These are phyloP conservation scores for Caradrina kadenii DNA, from an alignment of 2,888 invertebrate species.

Conservation along the genomic window DNA sequence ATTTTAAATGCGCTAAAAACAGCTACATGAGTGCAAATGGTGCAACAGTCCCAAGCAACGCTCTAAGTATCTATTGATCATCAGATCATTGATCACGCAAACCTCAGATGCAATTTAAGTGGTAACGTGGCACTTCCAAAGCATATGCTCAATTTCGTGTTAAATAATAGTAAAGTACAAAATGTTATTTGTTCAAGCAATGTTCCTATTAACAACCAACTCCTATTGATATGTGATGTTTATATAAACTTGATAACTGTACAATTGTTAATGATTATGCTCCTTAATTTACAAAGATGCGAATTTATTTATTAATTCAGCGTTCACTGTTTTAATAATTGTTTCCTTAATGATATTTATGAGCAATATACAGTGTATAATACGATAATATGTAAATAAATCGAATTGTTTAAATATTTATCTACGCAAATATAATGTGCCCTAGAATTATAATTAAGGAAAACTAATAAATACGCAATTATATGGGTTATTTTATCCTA, in stretches of 20 bases:
- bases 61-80: slow-evolving; percentile 37
- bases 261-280: slow-evolving; percentile 17
- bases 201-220: slow-evolving; percentile 19
- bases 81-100: slow-evolving; percentile 28
- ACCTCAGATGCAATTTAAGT: slow-evolving; percentile 39
- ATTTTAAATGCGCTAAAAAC: slow-evolving; percentile 27
- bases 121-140: slow-evolving; percentile 16
- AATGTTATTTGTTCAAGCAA: slow-evolving; percentile 36
- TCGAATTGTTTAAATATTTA: background rate
- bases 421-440: slow-evolving; percentile 3
- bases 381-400: background rate
- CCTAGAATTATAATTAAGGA: slow-evolving; percentile 27
- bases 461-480: slow-evolving; percentile 27
- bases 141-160: slow-evolving; percentile 34
- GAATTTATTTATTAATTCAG: background rate
- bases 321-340: background rate
- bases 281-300: slow-evolving; percentile 6
- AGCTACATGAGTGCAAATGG: slow-evolving; percentile 49
- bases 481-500: slow-evolving; percentile 39
- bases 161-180: slow-evolving; percentile 19
- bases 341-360: background rate
- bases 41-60: slow-evolving; percentile 53
- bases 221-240: slow-evolving; percentile 4
- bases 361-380: slow-evolving; percentile 1
- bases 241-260: slow-evolving; percentile 12